phyloP scores from a whole-genome alignment of 92 coral and sea anemone genomes.

The Parazoanthus atlanticus region DNA sequence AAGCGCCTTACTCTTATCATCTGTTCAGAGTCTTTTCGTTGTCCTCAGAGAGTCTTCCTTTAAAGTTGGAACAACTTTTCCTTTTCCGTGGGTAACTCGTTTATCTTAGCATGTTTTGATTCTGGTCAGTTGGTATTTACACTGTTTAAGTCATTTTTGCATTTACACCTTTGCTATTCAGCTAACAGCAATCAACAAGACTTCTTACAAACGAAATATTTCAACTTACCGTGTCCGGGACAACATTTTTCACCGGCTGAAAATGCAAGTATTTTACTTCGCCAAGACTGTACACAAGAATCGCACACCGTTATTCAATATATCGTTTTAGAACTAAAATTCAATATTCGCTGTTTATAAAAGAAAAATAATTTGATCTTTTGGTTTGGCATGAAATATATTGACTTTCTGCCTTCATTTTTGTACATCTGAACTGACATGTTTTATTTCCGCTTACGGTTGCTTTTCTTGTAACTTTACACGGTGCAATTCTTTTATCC shows the following conservation, averaged over 20 bases:
- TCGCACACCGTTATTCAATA: neutral
- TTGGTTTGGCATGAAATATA: no score
- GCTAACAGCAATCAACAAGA: neutral
- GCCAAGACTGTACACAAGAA: neutral
- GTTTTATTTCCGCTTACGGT: neutral
- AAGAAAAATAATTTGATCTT: no score
- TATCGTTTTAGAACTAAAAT: neutral
- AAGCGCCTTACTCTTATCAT: neutral
- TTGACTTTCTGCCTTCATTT: no score
- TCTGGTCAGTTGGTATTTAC: neutral
- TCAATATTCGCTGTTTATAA: no score
- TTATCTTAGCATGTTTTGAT: neutral
- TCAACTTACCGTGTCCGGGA: neutral
- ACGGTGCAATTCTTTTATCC: neutral
- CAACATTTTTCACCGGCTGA: neutral
- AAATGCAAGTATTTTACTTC: neutral
- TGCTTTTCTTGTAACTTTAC: no score
- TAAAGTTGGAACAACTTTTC: neutral
- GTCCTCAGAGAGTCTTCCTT: neutral
- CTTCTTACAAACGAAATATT: no score
- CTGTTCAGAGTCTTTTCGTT: neutral
- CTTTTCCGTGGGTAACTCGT: neutral
- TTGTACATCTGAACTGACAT: neutral
- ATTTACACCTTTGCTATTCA: neutral
- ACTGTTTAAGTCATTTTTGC: neutral